These are phyloP conservation scores for Sceloporus tristichus DNA, from an alignment of 2,113 vertebrate species.

Conservation along the genomic window DNA sequence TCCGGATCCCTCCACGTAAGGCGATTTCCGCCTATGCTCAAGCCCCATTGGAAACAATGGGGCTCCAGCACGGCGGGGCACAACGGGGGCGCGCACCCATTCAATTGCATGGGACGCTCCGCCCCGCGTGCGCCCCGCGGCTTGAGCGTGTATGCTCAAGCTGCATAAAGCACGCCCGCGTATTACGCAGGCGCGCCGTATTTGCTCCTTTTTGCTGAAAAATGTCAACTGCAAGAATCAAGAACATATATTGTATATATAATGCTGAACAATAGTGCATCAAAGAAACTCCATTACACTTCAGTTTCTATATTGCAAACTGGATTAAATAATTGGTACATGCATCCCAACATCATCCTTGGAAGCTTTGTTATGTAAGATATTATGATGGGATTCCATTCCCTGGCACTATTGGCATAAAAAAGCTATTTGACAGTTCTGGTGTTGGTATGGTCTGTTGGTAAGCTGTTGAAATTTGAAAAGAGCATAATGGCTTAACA, in stretches of 20 bases:
- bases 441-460: slow-evolving; percentile 41
- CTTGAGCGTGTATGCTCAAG: too few species aligned
- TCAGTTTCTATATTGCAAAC: background rate
- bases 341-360: background rate
- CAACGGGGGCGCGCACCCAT: too few species aligned
- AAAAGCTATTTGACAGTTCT: slow-evolving; percentile 28
- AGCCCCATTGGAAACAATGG: too few species aligned
- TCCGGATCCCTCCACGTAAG: too few species aligned
- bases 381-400: background rate
- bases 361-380: background rate
- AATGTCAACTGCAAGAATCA: background rate
- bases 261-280: background rate
- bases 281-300: background rate
- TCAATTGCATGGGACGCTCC: too few species aligned
- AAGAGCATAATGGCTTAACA: background rate
- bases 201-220: background rate
- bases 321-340: background rate
- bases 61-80: too few species aligned
- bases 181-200: too few species aligned
- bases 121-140: too few species aligned
- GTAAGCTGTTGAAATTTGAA: slow-evolving; percentile 28
- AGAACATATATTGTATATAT: slow-evolving; percentile 21
- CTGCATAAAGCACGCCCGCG: too few species aligned
- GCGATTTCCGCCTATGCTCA: too few species aligned
- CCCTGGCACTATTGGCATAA: background rate